Percentiles rank a stretch among this genome's conserved stretches.
Evolutionary conservation across 2,888 invertebrate species (phyloP).

Genomic region (Trisateles emortualis): DNA sequence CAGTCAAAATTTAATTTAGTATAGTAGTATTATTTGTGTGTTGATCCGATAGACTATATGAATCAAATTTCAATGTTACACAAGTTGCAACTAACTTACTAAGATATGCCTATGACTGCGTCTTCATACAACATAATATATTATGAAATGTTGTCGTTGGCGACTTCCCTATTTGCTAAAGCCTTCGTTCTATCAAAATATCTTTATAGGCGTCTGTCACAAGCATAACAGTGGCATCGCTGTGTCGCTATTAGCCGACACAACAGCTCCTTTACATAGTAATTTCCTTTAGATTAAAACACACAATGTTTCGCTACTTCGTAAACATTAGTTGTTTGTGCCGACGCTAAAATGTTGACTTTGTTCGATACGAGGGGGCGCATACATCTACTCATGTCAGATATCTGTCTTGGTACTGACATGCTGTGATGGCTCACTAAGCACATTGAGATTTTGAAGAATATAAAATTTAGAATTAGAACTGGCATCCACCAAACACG

Average conservation of each 20-base stretch:
- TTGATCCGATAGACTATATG: too few relatives aligned
- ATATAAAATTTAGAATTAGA: too few relatives aligned
- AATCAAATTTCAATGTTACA: too few relatives aligned
- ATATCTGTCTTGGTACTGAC: not conserved
- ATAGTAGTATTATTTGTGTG: too few relatives aligned
- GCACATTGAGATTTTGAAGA: not conserved
- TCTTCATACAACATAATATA: too few relatives aligned
- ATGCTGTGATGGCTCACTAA: not conserved
- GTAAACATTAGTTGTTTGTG: conserved; percentile 33
- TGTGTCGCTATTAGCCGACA: conserved; percentile 26
- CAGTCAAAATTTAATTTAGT: too few relatives aligned
- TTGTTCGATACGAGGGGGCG: conserved; percentile 4
- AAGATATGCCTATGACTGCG: too few relatives aligned
- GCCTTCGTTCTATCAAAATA: not conserved
- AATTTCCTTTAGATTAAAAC: conserved; percentile 47
- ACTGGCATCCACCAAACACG: too few relatives aligned
- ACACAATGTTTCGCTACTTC: conserved; percentile 18
- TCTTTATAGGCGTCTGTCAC: not conserved
- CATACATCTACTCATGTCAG: not conserved
- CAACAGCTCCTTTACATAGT: conserved; percentile 42
- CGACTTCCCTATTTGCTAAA: too few relatives aligned
- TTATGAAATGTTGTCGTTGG: too few relatives aligned
- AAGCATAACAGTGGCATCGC: not conserved
- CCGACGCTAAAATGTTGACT: conserved; percentile 44
- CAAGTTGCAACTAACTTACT: too few relatives aligned